Base-by-base conservation (phyloP, 1,140 invertebrate species). In the Ceratina japonica region DNA sequence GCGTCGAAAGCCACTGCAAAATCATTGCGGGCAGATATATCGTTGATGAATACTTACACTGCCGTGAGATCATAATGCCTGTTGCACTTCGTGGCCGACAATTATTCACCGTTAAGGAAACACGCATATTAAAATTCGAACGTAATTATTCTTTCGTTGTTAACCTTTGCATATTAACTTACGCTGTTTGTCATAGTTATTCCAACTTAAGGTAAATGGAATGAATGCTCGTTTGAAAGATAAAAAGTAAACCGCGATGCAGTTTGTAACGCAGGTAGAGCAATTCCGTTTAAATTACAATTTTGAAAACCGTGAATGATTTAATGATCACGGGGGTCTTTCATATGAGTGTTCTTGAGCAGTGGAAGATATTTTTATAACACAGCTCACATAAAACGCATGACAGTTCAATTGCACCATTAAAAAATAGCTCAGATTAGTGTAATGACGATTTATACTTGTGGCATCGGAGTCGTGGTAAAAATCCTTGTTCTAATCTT, bases 401-500 rank as follows among this genome's bases (percentile, higher is more conserved):
- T 52, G 27, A 54, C 22, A 15, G 61, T 62, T 13, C 15, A 58
- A 49, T 59, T 61, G 16, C 27, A 58, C 12, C n/a, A n/a, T 37
- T 20, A n/a, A 58, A 70, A 70, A n/a, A 31, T 24, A 44, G 37
- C 37, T 8, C 22, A 15, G 16, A 27, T 27, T 54, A 68, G 52
- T 51, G 27, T 54, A 54, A 37, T 3, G 37, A 37, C 22, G 16
- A 15, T 44, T 20, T 58, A n/a, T 70, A 12, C 16, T 44, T 44
- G 3, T 18, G 7, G 31, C 22, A 24, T 51, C 16, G 22, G 18
- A 27, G 24, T 54, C 56, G 37, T 74, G 37, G 51, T 78, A 81
- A 63, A 58, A 77, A 72, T 81, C 69, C 54, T 65, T 27, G 37
- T 51, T 73, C 22, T 74, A 74, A 83, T n/a, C n/a, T n/a, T n/a